Percentiles rank a stretch among this genome's conserved stretches.
These are phyloP conservation scores for Octopus bimaculoides DNA, from an alignment of 1,140 invertebrate genomes.

Conservation along the genomic window DNA sequence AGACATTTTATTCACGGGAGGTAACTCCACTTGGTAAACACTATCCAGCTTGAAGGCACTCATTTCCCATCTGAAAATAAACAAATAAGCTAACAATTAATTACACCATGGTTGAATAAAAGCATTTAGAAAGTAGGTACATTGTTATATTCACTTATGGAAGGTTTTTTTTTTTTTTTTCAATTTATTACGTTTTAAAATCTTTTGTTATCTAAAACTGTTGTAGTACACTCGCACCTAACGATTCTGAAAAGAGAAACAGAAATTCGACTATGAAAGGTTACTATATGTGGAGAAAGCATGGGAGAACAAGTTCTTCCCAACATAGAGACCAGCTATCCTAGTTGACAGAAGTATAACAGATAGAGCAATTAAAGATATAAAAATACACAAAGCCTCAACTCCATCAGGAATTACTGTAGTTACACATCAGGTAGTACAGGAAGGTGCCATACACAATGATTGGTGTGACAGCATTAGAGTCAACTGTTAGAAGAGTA, in stretches of 20 bases:
- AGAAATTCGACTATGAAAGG: not conserved
- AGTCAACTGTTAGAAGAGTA: too few relatives aligned
- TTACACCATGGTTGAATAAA: not conserved
- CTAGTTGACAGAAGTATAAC: too few relatives aligned
- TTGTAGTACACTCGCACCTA: not conserved
- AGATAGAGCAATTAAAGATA: too few relatives aligned
- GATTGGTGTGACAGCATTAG: too few relatives aligned
- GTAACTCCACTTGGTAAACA: constrained; percentile 61
- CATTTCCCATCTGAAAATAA: constrained; percentile 57
- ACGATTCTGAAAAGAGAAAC: not conserved
- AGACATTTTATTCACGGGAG: constrained; percentile 64
- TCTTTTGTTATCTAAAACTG: not conserved
- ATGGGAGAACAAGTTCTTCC: too few relatives aligned
- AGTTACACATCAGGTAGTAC: too few relatives aligned
- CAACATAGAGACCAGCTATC: too few relatives aligned
- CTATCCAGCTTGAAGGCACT: constrained; percentile 61
- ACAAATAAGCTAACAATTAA: constrained; percentile 26
- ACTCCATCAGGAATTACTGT: too few relatives aligned
- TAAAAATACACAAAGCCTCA: too few relatives aligned
- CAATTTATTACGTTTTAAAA: not conserved
- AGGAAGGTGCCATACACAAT: too few relatives aligned
- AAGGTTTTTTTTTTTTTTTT: not conserved
- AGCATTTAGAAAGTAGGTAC: not conserved
- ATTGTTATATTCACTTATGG: not conserved
- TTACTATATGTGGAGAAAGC: too few relatives aligned